These are phyloP conservation scores for Melipona beecheii DNA, from an alignment of 2,888 invertebrate species.

Conservation along the genomic window DNA sequence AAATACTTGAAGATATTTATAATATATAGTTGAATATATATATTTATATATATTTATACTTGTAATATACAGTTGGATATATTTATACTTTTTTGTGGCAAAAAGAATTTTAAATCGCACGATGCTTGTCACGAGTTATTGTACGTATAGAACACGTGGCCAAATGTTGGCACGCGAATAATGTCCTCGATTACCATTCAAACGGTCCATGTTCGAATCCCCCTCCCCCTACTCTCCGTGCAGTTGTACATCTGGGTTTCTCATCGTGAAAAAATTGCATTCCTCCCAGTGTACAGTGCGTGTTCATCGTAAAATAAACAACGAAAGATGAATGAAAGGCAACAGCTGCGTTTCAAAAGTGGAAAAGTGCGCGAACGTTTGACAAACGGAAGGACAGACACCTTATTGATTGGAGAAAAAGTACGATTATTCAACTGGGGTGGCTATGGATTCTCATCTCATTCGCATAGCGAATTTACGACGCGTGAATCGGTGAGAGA, in stretches of 20 bases:
- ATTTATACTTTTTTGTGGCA: neutral
- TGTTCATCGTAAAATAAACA: neutral
- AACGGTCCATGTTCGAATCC: neutral
- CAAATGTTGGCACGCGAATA: neutral
- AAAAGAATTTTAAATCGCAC: neutral
- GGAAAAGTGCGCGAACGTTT: too few species aligned
- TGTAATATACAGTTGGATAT: neutral
- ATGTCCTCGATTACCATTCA: neutral
- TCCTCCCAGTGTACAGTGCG: neutral
- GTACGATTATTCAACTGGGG: too few species aligned
- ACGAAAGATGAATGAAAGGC: neutral
- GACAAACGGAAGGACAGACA: too few species aligned
- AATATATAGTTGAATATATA: neutral
- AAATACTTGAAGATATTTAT: neutral
- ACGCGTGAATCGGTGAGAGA: too few species aligned
- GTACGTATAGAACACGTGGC: rapidly evolving
- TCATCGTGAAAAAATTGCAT: neutral
- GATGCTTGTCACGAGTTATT: neutral
- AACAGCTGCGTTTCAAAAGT: neutral
- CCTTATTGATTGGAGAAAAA: too few species aligned
- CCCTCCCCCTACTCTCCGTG: too few species aligned
- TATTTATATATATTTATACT: neutral
- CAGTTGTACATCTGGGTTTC: neutral
- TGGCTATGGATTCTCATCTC: too few species aligned
- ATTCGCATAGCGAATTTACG: too few species aligned